Conservation (phyloP, 2,888 invertebrate species). For the Latrodectus elegans region DNA sequence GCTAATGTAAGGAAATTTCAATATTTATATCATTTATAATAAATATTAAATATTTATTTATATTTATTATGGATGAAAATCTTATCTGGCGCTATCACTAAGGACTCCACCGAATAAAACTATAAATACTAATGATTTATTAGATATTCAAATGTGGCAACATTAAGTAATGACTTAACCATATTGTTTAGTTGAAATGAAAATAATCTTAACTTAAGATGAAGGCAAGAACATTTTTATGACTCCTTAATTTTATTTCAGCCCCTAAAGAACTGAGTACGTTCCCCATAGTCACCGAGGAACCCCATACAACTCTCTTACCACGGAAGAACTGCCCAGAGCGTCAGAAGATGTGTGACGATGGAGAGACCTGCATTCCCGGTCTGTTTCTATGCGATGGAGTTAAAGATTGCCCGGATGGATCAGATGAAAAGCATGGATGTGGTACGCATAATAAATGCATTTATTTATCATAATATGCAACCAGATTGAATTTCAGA, state of each 20-base stretch:
- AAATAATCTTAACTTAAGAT: too few species aligned
- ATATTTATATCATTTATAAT: too few species aligned
- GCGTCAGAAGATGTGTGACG: constrained; percentile 15
- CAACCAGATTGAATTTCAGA: not conserved
- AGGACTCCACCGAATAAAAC: too few species aligned
- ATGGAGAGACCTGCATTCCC: constrained; percentile 39
- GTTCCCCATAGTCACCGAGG: not conserved
- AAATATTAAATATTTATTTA: too few species aligned
- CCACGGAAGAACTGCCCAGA: constrained; percentile 22
- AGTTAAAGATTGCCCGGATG: constrained; percentile 51
- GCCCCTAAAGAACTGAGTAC: constrained; percentile 33
- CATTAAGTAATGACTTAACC: too few species aligned
- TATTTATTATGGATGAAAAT: too few species aligned
- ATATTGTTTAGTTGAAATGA: too few species aligned
- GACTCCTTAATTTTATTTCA: not conserved
- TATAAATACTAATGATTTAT: too few species aligned
- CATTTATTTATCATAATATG: not conserved
- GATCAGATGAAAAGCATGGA: constrained; percentile 52
- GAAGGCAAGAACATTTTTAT: too few species aligned
- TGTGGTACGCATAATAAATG: constrained; percentile 41
- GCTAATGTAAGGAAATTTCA: too few species aligned
- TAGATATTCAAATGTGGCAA: too few species aligned
- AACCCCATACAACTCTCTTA: not conserved
- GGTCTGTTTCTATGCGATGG: constrained; percentile 53
- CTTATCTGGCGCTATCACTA: too few species aligned